These are phyloP conservation scores for Triplophysa yarkandensis DNA, from an alignment of 2,797 vertebrate genomes.

Conservation along the genomic window DNA sequence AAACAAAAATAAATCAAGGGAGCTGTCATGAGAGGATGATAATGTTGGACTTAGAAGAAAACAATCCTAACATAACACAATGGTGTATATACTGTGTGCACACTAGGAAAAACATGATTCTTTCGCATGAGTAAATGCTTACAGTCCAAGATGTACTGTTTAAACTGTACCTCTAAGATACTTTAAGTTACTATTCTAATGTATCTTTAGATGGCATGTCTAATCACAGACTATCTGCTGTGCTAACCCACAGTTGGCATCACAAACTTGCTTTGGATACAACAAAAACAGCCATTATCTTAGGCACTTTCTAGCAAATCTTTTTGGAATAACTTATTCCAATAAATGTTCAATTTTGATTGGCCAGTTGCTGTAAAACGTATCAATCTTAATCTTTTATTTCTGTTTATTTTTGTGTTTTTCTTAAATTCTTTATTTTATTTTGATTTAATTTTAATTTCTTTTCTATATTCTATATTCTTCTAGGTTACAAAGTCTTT, in stretches of 20 bases:
- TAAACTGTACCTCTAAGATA: neutral
- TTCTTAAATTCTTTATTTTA: too few species aligned
- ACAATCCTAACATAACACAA: neutral
- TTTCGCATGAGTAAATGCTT: neutral
- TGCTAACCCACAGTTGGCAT: constrained; percentile 1
- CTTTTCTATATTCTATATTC: too few species aligned
- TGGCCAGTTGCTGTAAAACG: too few species aligned
- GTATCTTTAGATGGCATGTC: neutral
- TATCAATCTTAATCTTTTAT: too few species aligned
- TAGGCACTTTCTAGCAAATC: too few species aligned
- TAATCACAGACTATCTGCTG: neutral
- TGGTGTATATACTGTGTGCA: neutral
- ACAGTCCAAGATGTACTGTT: neutral
- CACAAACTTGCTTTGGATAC: neutral
- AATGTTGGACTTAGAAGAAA: constrained; percentile 1
- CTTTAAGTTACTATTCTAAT: neutral
- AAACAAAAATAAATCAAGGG: neutral
- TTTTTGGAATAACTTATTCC: too few species aligned
- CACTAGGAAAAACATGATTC: too few species aligned
- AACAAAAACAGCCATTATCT: neutral
- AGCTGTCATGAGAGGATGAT: neutral
- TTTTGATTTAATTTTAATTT: too few species aligned
- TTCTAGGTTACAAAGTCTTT: too few species aligned
- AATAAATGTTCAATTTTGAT: too few species aligned
- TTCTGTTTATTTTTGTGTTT: too few species aligned